Evolutionary conservation across 2,797 vertebrate species (phyloP).

Genomic region (Falco concolor): DNA sequence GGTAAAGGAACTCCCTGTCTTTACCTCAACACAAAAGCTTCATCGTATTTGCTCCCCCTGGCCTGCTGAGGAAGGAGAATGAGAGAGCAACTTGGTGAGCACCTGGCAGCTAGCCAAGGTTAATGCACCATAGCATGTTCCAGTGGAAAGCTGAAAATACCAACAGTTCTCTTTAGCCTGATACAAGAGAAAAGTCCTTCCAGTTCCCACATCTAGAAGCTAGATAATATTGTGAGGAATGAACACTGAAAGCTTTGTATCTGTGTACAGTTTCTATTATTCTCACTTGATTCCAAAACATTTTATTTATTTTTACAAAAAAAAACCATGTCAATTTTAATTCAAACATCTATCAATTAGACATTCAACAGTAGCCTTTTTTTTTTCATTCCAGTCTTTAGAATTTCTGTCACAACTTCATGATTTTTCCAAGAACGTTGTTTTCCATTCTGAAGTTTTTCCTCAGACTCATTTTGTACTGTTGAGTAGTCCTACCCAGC

Average conservation of each 20-base stretch:
- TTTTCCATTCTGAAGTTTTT: not conserved
- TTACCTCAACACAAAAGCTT: not conserved
- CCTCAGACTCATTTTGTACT: not conserved
- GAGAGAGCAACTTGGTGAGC: not conserved
- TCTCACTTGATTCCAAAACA: not conserved
- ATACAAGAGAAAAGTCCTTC: not conserved
- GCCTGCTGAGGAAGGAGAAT: not conserved
- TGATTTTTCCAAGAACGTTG: not conserved
- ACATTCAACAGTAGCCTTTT: not conserved
- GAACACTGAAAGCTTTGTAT: not conserved
- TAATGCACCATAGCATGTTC: not conserved
- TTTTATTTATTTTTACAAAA: not conserved
- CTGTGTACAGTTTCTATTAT: not conserved
- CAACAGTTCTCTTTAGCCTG: not conserved
- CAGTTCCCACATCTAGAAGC: not conserved
- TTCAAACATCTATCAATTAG: not conserved
- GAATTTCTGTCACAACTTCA: not conserved
- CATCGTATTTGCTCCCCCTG: rapidly evolving
- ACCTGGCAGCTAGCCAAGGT: not conserved
- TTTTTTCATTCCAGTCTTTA: not conserved
- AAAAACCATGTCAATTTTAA: not conserved
- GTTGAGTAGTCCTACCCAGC: not conserved
- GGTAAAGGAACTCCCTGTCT: not conserved
- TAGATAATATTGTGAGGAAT: not conserved
- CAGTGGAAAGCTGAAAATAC: not conserved